A percentile compares a stretch with the other conserved stretches of the same genome.
phyloP scores from a whole-genome alignment of 2,797 vertebrate species.

The Miichthys miiuy region DNA sequence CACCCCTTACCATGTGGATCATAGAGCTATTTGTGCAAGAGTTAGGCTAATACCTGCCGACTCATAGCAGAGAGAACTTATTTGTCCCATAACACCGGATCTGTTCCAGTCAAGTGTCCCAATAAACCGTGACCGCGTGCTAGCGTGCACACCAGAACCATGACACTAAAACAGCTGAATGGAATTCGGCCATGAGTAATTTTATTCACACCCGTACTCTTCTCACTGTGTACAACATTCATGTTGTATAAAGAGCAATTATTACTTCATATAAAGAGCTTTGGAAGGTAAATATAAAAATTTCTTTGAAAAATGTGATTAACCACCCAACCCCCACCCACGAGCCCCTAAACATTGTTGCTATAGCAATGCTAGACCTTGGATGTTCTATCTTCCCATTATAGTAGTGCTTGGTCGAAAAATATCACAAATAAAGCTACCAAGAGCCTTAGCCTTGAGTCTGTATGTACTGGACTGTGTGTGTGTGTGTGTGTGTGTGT shows the following conservation, averaged over 20 bases:
- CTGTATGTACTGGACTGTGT: slow-evolving; percentile 6
- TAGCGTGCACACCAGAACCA: not conserved
- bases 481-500: not conserved
- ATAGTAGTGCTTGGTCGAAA: slow-evolving; percentile 19
- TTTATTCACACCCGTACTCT: not conserved
- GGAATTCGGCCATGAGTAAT: not conserved
- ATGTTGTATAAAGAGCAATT: not conserved
- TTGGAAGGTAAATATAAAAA: not conserved
- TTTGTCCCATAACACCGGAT: not conserved
- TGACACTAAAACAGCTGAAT: not conserved
- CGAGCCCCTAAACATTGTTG: slow-evolving; percentile 63
- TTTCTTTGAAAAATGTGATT: slow-evolving; percentile 21
- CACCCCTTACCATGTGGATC: no score
- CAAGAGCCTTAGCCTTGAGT: slow-evolving; percentile 54
- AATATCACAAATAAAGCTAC: slow-evolving; percentile 40
- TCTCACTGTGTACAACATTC: not conserved
- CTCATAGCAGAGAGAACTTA: not conserved
- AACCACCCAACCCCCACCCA: slow-evolving; percentile 39
- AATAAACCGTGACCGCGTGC: not conserved
- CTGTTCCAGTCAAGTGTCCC: not conserved
- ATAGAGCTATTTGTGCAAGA: no score
- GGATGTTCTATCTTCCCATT: slow-evolving; percentile 44
- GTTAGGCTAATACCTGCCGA: no score
- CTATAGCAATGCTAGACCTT: slow-evolving; percentile 66
- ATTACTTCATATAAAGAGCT: not conserved